Conservation (phyloP, 92 coral and sea anemone species). For the Blastomussa wellsi region DNA sequence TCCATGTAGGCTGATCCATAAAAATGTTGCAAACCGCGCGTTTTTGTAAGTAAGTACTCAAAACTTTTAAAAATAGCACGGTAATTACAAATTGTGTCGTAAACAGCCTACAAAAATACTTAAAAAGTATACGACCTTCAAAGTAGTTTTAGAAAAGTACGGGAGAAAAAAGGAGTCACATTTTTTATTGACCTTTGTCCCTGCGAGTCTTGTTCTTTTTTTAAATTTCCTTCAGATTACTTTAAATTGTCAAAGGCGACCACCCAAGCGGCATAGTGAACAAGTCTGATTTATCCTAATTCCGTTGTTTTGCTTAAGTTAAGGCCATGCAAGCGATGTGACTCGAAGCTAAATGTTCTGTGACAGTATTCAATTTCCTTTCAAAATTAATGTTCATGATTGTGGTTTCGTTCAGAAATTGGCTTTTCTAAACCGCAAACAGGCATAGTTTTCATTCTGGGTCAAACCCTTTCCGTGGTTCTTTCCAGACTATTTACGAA, state of each 20-base stretch:
- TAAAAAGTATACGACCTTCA: neutral
- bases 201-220: neutral
- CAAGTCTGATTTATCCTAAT: neutral
- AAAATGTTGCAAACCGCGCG: slow-evolving; percentile 7
- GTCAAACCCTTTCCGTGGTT: slow-evolving; percentile 22
- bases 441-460: slow-evolving; percentile 22
- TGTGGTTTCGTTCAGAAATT: slow-evolving; percentile 3
- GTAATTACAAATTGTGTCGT: neutral
- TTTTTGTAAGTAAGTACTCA: neutral
- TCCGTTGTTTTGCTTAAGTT: neutral
- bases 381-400: neutral
- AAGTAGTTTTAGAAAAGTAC: neutral
- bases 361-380: neutral
- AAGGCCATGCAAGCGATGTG: neutral
- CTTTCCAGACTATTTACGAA: neutral
- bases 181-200: neutral
- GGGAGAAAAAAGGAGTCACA: neutral
- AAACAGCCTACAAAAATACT: neutral
- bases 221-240: neutral
- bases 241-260: neutral
- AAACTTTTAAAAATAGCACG: neutral
- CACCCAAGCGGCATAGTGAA: slow-evolving; percentile 10
- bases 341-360: neutral
- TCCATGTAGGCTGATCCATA: neutral
- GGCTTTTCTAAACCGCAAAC: slow-evolving; percentile 16